A percentile compares a stretch with the other conserved stretches of the same genome.
These are phyloP conservation scores for Danionella dracula DNA, from an alignment of 2,797 vertebrate species.

Conservation along the genomic window DNA sequence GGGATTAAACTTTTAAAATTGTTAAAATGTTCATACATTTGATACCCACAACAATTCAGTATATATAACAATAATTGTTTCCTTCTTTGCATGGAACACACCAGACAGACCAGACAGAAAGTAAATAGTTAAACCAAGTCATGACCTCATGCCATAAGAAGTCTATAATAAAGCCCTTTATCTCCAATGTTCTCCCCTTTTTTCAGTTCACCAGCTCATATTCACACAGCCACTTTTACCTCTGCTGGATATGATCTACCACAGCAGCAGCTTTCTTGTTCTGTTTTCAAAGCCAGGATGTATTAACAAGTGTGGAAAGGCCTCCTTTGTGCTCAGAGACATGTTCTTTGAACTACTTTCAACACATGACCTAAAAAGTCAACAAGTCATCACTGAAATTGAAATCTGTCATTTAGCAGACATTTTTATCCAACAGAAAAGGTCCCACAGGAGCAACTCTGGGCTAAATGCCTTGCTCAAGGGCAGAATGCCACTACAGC, in stretches of 20 bases:
- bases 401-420: slow-evolving; percentile 20
- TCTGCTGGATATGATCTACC: not conserved
- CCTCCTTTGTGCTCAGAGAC: not conserved
- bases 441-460: slow-evolving; percentile 2
- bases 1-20: too few species aligned
- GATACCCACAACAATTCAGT: too few species aligned
- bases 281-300: slow-evolving; percentile 9
- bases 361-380: not conserved
- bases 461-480: slow-evolving; percentile 10
- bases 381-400: slow-evolving; percentile 17
- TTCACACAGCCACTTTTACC: not conserved
- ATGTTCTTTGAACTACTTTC: not conserved
- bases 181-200: not conserved
- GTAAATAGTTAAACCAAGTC: too few species aligned
- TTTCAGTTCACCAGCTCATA: not conserved
- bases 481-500: slow-evolving; percentile 2
- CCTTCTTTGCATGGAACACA: too few species aligned
- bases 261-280: not conserved
- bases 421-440: slow-evolving; percentile 9
- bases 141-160: too few species aligned
- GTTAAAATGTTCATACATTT: too few species aligned
- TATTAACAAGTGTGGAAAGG: not conserved
- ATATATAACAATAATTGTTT: too few species aligned
- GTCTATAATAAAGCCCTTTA: too few species aligned
- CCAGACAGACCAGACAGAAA: too few species aligned